Evolutionary conservation across 2,113 vertebrate genomes (phyloP).

Genomic region (Catagonus wagneri): DNA sequence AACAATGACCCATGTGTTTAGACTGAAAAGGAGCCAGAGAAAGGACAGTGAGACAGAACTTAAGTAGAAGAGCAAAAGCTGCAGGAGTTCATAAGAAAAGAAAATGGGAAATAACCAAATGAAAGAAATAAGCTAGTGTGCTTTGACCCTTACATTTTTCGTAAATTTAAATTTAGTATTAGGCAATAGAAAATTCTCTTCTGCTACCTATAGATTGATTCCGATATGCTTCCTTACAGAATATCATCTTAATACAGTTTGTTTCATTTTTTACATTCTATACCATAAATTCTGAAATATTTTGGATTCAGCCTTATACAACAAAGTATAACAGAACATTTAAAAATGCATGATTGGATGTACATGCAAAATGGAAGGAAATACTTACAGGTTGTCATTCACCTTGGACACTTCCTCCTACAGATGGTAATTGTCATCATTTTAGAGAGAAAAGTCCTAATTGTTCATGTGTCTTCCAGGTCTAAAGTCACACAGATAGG

Average conservation of each 20-base stretch:
- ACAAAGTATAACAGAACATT: background rate
- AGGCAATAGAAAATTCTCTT: background rate
- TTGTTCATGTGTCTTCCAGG: background rate
- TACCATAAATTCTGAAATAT: background rate
- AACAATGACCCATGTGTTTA: background rate
- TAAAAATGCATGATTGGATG: background rate
- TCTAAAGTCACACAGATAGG: background rate
- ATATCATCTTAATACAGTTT: background rate
- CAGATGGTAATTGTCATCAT: background rate
- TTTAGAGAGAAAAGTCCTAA: background rate
- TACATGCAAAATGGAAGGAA: background rate
- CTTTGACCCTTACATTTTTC: background rate
- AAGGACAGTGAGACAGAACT: background rate
- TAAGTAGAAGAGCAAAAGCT: background rate
- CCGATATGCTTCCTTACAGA: background rate
- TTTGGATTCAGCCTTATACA: background rate
- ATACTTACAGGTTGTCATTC: background rate
- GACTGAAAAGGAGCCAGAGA: background rate
- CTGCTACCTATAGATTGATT: background rate
- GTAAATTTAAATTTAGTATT: conserved; percentile 6
- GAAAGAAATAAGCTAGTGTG: background rate
- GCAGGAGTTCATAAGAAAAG: background rate
- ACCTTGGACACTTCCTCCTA: background rate
- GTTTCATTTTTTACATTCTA: conserved; percentile 20
- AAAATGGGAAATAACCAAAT: background rate